Base-by-base conservation (phyloP, 1,140 invertebrate species). In the Hypsibius dujardini region DNA sequence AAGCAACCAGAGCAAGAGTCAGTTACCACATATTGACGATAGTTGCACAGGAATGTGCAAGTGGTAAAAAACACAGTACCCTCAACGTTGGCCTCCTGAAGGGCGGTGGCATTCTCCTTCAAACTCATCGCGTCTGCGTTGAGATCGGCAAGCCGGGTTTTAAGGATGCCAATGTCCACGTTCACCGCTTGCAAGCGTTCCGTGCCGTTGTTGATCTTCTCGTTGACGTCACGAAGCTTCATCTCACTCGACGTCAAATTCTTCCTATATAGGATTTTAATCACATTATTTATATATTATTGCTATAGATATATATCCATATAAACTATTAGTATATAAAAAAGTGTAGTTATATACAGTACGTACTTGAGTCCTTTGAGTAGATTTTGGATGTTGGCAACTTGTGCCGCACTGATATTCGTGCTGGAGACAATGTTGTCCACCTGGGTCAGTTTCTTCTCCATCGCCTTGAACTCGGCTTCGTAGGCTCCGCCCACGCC, bases 21-120 rank as follows among this genome's bases (percentile, higher is more conserved):
- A 28, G 28, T 69, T 15, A 42, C 40, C 46, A 7, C 1, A 47
- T 12, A 42, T 69, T 69, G 15, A 69, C 40, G 1, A 28, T 28
- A 28, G 28, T 28, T 28, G 28, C 7, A 42, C 42, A 45, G 28
- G 12, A 3, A 70, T 46, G 3, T 50, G 46, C 12, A 70, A 42
- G 47, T 28, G 56, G 12, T 28, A 47, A 7, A 46, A 14, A 7
- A 67, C 2, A 59, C 46, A 69, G 72, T 74, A 84, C 84, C 93
- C 82, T 93, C 89, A 50, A 96, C 88, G 80, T 96, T 93, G 1
- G 87, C 89, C 80, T 95, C 92, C 79, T 95, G 91, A 46, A 98
- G 81, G 76, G 87, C 86, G 1, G 90, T 95, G 12, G 90, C 90
- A 77, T 92, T 90, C 71, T 87, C 85, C 75, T 88, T 87, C 45